Evolutionary conservation across 2,113 vertebrate genomes (phyloP).

Genomic region (Amphiprion percula): DNA sequence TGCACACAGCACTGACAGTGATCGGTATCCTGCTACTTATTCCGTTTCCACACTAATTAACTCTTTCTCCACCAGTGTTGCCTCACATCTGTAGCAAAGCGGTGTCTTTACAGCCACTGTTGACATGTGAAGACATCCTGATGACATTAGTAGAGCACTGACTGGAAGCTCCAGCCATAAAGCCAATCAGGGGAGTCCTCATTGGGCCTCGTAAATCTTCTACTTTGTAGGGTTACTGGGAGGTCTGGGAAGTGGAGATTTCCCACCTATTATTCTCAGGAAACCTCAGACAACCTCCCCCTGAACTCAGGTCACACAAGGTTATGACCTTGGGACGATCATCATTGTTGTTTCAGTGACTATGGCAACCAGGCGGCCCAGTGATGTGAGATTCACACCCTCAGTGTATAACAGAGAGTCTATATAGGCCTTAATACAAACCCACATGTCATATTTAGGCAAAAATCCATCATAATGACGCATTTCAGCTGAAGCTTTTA

Average conservation of each 20-base stretch:
- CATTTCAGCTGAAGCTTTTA: not conserved
- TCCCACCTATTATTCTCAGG: conserved; percentile 86
- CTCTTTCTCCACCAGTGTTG: not conserved
- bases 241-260: conserved; percentile 87
- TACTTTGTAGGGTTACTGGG: conserved; percentile 77
- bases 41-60: not conserved
- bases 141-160: conserved; percentile 68
- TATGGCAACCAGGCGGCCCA: conserved; percentile 64
- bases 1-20: not conserved
- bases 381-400: conserved; percentile 20
- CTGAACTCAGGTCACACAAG: conserved; percentile 76
- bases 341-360: conserved; percentile 79
- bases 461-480: not conserved
- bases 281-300: conserved; percentile 77
- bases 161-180: conserved; percentile 85
- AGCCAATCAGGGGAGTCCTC: conserved; percentile 83
- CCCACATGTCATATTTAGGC: too few species aligned
- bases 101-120: conserved; percentile 44
- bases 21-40: not conserved
- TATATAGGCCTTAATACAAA: not conserved
- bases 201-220: conserved; percentile 82
- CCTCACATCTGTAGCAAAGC: not conserved
- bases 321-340: conserved; percentile 79
- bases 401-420: not conserved
- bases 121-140: conserved; percentile 64